A percentile compares a stretch with the other conserved stretches of the same genome.
Evolutionary conservation across 2,888 invertebrate species (phyloP).

Genomic region (Nasonia oneida): DNA sequence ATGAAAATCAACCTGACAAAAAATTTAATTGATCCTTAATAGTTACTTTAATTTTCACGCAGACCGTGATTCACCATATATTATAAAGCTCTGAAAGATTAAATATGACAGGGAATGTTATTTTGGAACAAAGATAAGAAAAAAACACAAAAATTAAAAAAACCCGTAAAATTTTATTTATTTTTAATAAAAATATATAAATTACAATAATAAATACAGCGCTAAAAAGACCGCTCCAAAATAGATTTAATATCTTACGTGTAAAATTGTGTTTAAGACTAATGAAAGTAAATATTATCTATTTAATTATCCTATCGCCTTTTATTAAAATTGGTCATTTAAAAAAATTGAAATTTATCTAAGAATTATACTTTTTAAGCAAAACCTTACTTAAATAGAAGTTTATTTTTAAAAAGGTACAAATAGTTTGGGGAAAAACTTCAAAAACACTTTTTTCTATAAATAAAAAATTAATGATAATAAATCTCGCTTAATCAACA

Average conservation of each 20-base stretch:
- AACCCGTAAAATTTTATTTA: constrained; percentile 56
- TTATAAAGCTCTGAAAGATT: neutral
- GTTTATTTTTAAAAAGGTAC: neutral
- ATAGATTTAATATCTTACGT: constrained; percentile 36
- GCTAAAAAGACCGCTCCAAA: constrained; percentile 43
- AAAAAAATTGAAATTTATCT: constrained; percentile 5
- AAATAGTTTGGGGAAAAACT: neutral
- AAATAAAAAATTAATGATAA: constrained; percentile 21
- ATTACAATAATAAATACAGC: constrained; percentile 47
- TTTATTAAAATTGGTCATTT: neutral
- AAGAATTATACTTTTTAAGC: constrained; percentile 3
- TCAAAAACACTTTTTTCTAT: neutral
- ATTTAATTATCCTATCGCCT: neutral
- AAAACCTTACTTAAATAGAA: neutral
- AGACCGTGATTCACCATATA: neutral
- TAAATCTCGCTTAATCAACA: neutral
- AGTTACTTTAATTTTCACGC: neutral
- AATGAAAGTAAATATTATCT: constrained; percentile 25
- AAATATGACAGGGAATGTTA: neutral
- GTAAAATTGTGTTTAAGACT: neutral
- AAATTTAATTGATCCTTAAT: neutral
- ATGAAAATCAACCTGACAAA: neutral
- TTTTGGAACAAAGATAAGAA: constrained; percentile 26
- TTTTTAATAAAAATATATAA: constrained; percentile 40
- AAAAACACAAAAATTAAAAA: constrained; percentile 35